Evolutionary conservation across 2,113 vertebrate species (phyloP).

Genomic region (Phalacrocorax brasilianus): DNA sequence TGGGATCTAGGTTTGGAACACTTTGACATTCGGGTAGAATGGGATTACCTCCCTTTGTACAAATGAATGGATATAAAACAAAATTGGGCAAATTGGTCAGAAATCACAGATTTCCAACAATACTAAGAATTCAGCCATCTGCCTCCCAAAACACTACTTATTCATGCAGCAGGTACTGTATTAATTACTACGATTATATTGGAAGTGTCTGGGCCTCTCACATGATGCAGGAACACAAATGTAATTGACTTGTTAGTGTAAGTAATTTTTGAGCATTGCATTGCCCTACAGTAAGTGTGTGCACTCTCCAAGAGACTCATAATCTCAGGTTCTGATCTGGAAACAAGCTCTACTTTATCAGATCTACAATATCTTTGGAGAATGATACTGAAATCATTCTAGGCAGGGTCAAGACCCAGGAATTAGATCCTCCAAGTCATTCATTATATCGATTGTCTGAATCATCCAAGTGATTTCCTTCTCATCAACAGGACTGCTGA

Average conservation of each 20-base stretch:
- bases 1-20: not conserved
- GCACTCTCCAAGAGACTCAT: not conserved
- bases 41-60: not conserved
- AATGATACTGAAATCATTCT: not conserved
- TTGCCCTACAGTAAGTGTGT: not conserved
- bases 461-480: not conserved
- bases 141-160: not conserved
- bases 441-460: not conserved
- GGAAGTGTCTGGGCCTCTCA: not conserved
- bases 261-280: not conserved
- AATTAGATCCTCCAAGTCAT: not conserved
- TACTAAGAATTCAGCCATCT: not conserved
- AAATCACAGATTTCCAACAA: not conserved
- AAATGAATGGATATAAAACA: not conserved
- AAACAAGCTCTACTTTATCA: not conserved
- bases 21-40: not conserved
- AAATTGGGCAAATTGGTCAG: not conserved
- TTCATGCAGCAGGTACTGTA: not conserved
- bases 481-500: not conserved
- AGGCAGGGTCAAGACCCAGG: not conserved
- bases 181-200: not conserved
- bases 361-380: not conserved
- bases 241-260: too few species aligned
- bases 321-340: not conserved
- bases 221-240: not conserved